These are phyloP conservation scores for Drosophila arawakana DNA, from an alignment of 1,140 invertebrate species.

Conservation along the genomic window DNA sequence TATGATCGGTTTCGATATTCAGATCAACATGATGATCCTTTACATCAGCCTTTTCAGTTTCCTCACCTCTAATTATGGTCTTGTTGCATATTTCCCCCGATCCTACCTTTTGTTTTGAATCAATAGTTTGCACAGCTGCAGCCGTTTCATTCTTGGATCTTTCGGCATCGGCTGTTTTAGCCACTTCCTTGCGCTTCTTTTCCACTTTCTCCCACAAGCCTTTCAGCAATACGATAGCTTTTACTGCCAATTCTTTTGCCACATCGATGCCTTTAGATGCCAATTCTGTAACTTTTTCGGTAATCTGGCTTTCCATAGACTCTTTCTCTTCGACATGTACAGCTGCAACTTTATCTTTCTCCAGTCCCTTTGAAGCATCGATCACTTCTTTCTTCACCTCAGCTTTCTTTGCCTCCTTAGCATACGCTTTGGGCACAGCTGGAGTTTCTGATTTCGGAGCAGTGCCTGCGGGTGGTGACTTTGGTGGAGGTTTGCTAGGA, in stretches of 20 bases:
- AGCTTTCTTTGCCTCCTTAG: not conserved
- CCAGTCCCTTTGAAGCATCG: not conserved
- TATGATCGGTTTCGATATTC: not conserved
- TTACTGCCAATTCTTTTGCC: conserved; percentile 23
- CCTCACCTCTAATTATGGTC: conserved; percentile 52
- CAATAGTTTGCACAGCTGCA: not conserved
- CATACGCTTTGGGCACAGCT: not conserved
- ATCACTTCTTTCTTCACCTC: not conserved
- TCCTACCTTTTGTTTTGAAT: not conserved
- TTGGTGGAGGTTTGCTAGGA: conserved; percentile 20
- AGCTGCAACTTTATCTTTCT: not conserved
- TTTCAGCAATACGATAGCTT: conserved; percentile 13
- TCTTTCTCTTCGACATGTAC: not conserved
- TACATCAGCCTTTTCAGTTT: conserved; percentile 37
- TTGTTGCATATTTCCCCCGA: conserved; percentile 51
- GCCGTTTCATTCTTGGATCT: not conserved
- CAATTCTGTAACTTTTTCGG: conserved; percentile 24
- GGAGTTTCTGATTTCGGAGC: not conserved
- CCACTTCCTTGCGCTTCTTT: not conserved
- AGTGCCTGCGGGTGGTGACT: not conserved
- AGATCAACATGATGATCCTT: conserved; percentile 51
- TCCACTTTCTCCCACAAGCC: not conserved
- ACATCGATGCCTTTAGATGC: conserved; percentile 27
- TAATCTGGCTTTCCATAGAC: not conserved
- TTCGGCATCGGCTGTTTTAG: conserved; percentile 7